Conservation (phyloP, 35 echinoderm and acorn worm genomes). For the Lytechinus variegatus region DNA sequence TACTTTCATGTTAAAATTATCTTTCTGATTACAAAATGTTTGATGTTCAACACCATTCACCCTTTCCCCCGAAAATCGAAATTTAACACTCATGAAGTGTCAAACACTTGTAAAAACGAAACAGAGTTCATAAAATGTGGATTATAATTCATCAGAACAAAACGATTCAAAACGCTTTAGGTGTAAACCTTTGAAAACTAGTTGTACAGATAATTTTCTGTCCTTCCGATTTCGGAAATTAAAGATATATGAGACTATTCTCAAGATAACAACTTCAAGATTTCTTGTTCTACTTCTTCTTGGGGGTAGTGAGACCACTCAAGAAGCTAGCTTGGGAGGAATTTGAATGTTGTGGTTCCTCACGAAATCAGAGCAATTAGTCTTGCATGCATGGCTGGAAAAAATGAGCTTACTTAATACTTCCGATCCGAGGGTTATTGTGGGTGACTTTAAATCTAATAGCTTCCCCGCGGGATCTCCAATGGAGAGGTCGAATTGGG, state of each 20-base stretch:
- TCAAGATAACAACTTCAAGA: neutral
- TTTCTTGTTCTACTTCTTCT: neutral
- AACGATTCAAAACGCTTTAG: too few species aligned
- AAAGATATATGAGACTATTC: neutral
- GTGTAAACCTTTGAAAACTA: too few species aligned
- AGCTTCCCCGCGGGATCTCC: neutral
- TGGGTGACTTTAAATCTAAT: neutral
- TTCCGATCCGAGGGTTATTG: slow-evolving; percentile 9
- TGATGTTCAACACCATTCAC: too few species aligned
- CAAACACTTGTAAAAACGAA: too few species aligned
- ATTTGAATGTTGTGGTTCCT: neutral
- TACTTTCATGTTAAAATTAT: too few species aligned
- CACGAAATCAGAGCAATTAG: neutral
- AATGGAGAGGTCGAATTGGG: neutral
- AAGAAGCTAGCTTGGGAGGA: neutral
- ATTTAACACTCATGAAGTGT: too few species aligned
- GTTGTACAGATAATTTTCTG: neutral
- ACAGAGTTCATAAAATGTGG: too few species aligned
- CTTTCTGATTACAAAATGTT: too few species aligned
- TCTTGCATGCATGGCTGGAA: neutral
- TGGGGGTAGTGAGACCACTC: neutral
- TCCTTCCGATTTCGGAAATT: neutral
- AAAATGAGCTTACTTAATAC: slow-evolving; percentile 20
- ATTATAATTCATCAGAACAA: too few species aligned
- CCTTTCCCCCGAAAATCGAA: too few species aligned